A percentile compares a stretch with the other conserved stretches of the same genome.
phyloP scores from a whole-genome alignment of 2,797 vertebrate species.

The Aphelocoma californica region DNA sequence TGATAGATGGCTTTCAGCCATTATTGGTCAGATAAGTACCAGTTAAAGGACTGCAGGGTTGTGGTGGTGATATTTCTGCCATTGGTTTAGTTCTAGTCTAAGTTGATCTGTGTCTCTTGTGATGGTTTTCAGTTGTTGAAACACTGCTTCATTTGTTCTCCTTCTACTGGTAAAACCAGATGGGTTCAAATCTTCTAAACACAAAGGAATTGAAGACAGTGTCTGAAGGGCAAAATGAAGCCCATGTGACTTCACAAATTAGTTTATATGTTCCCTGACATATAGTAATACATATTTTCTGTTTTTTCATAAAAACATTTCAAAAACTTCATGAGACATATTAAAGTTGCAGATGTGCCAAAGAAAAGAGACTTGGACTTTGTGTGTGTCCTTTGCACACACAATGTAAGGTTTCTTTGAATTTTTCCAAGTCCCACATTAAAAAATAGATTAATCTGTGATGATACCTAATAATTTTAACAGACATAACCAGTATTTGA shows the following conservation, averaged over 20 bases:
- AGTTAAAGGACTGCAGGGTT: not conserved
- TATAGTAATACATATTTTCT: not conserved
- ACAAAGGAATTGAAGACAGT: not conserved
- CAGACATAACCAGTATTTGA: not conserved
- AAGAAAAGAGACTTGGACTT: not conserved
- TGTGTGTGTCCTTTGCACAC: not conserved
- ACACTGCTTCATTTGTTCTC: not conserved
- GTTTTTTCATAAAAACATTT: not conserved
- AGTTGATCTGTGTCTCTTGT: not conserved
- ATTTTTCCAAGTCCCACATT: not conserved
- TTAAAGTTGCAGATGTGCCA: not conserved
- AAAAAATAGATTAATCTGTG: slow-evolving; percentile 7
- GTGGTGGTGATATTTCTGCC: not conserved
- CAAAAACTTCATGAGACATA: not conserved
- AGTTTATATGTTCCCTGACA: not conserved
- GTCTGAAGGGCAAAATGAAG: not conserved
- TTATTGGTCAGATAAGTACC: slow-evolving; percentile 38
- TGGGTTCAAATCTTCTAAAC: not conserved
- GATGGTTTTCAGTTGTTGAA: slow-evolving; percentile 7
- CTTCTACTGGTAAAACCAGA: not conserved
- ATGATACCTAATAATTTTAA: slow-evolving; percentile 24
- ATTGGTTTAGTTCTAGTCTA: slow-evolving; percentile 2
- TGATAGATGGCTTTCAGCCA: slow-evolving; percentile 32
- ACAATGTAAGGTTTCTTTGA: not conserved
- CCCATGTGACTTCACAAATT: not conserved